phyloP scores from a whole-genome alignment of 1,140 invertebrate species.

The Pachypsylla venusta region DNA sequence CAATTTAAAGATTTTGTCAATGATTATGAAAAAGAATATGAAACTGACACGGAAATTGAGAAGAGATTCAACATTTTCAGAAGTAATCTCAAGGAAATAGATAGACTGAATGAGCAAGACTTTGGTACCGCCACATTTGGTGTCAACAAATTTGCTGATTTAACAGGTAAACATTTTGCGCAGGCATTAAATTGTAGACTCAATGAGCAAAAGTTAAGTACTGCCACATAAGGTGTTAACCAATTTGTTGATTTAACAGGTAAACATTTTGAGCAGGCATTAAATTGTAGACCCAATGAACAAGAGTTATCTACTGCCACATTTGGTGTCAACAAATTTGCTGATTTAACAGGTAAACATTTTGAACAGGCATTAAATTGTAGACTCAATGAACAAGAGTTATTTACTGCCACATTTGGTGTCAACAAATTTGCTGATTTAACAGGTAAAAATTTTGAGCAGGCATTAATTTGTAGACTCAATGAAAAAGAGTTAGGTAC shows the following conservation, averaged over 20 bases:
- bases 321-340: slow-evolving; percentile 1
- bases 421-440: neutral
- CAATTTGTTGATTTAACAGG: neutral
- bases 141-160: neutral
- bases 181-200: too few relatives aligned
- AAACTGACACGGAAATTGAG: neutral
- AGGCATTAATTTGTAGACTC: too few relatives aligned
- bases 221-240: neutral
- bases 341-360: neutral
- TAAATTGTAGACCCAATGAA: too few relatives aligned
- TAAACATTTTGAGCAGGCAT: too few relatives aligned
- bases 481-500: neutral
- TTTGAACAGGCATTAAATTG: too few relatives aligned
- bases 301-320: neutral
- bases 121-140: neutral
- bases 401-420: neutral
- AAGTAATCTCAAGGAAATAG: neutral
- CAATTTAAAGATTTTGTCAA: slow-evolving; percentile 6
- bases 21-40: neutral
- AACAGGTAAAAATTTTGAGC: neutral
- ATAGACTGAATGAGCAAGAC: neutral
- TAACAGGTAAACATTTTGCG: neutral
- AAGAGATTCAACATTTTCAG: slow-evolving; percentile 6
- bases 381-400: too few relatives aligned
- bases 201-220: neutral